Evolutionary conservation across 2,888 invertebrate genomes (phyloP).

Genomic region (Ypsolopha sequella): DNA sequence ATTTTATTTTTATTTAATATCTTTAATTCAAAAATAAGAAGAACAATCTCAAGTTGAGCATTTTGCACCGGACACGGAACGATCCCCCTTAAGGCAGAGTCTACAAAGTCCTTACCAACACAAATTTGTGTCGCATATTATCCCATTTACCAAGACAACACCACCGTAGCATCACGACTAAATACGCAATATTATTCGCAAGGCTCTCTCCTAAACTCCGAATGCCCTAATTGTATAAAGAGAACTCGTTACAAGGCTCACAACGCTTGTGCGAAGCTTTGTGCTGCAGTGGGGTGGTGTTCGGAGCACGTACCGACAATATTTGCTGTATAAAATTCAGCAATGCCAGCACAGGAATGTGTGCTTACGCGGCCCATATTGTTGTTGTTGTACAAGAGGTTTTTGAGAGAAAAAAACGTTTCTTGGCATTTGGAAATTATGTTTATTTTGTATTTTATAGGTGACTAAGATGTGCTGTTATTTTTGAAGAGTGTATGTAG

Average conservation of each 20-base stretch:
- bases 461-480: no score
- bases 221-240: not conserved
- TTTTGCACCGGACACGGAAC: no score
- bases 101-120: no score
- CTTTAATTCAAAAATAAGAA: no score
- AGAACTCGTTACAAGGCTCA: not conserved
- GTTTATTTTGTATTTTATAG: not conserved
- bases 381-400: not conserved
- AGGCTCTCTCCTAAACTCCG: no score
- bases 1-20: no score
- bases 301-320: conserved; percentile 57
- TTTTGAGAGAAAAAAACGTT: not conserved
- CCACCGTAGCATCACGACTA: no score
- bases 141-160: conserved; percentile 5
- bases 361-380: not conserved
- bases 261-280: not conserved
- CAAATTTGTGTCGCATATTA: conserved; percentile 8
- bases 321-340: conserved; percentile 51
- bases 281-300: not conserved
- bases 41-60: no score
- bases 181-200: no score
- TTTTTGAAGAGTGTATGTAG: no score
- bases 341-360: not conserved
- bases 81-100: no score
- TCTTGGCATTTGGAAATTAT: not conserved